Base-by-base conservation (phyloP, 2,797 vertebrate genomes). In the Kryptopterus vitreolus region DNA sequence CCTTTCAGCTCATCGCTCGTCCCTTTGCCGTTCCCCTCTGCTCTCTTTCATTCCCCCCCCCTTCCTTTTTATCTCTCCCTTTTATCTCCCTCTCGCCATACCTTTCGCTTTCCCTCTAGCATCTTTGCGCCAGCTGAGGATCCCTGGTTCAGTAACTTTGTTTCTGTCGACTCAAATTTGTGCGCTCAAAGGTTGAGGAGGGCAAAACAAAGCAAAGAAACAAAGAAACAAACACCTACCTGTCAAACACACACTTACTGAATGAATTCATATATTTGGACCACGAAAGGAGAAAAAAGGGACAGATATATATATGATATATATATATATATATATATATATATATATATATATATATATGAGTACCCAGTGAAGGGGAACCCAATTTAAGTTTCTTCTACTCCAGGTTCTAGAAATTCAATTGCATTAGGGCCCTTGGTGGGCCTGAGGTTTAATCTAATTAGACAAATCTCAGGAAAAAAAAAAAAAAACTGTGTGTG, bases 1-100 rank as follows among this genome's bases (percentile, higher is more conserved):
- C 81, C 89, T 94, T 94, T 94, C 89, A 88, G 92, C 94, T 92
- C 90, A 90, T 92, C 92, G 89, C 93, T 92, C 87, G 89, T 88
- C 90, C 85, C 90, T 89, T 88, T 86, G 83, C 85, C 87, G 85
- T 86, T 91, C 75, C 87, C 92, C 89, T 83, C 85, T 88, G 87
- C 66, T 85, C 91, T 43, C 38, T 43, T 43, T 10, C 38, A 43
- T 43, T 83, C n/a, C n/a, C n/a, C n/a, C n/a, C n/a, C n/a, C n/a
- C n/a, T 89, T 87, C 86, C 86, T 92, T 93, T 92, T 90, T 92
- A 88, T 89, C 89, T 88, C 88, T 90, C 78, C 81, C 88, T 90
- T 88, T 90, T 89, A 92, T 90, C 88, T 83, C 59, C 4, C 3
- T 7, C 72, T 81, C 90, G 88, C 68, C 53, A 80, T 83, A 69